Conservation (phyloP, 2,888 invertebrate genomes). For the Ptilodon capucinus region DNA sequence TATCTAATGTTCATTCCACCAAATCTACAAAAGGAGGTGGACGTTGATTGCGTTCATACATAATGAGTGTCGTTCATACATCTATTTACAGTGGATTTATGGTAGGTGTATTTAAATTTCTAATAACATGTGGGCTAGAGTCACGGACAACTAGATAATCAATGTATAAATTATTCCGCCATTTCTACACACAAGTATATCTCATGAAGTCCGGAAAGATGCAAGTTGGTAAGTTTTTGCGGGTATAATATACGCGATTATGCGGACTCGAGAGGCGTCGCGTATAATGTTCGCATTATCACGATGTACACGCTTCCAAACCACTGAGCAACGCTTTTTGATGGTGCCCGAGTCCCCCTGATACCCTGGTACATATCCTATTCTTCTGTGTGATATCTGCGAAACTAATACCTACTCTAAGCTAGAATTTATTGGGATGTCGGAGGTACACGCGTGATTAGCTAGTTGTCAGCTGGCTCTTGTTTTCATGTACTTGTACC, state of each 20-base stretch:
- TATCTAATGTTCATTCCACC: too few relatives aligned
- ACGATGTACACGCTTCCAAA: slow-evolving; percentile 65
- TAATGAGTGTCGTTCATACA: too few relatives aligned
- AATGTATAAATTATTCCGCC: background rate
- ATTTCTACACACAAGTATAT: slow-evolving; percentile 1
- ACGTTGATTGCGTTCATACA: too few relatives aligned
- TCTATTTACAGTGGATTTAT: too few relatives aligned
- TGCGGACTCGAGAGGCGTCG: slow-evolving; percentile 69
- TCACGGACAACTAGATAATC: background rate
- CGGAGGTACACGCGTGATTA: background rate
- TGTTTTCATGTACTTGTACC: too few relatives aligned
- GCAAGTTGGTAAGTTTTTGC: slow-evolving; percentile 77
- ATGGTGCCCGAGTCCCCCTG: slow-evolving; percentile 31
- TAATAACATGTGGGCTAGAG: too few relatives aligned
- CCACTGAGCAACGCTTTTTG: slow-evolving; percentile 56
- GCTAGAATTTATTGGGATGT: background rate
- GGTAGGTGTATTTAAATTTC: too few relatives aligned
- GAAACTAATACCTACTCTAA: too few relatives aligned
- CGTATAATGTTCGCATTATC: slow-evolving; percentile 80
- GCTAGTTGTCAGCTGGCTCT: too few relatives aligned
- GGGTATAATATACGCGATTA: slow-evolving; percentile 64
- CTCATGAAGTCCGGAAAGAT: slow-evolving; percentile 42
- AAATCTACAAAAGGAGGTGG: too few relatives aligned
- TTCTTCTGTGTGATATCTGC: background rate
- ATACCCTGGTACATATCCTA: slow-evolving; percentile 11